These are phyloP conservation scores for Planococcus citri DNA, from an alignment of 1,140 invertebrate species.

Conservation along the genomic window DNA sequence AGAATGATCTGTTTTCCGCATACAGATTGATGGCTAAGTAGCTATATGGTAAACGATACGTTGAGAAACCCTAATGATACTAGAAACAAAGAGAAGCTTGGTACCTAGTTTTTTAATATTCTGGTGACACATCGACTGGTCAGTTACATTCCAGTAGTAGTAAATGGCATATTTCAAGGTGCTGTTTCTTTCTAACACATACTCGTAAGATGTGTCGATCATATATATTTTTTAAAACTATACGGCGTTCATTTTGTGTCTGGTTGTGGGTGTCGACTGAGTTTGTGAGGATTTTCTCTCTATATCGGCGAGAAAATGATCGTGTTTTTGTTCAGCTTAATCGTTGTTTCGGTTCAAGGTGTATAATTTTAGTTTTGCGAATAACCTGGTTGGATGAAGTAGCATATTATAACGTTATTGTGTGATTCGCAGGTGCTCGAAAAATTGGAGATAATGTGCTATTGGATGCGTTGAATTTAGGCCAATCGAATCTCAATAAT, in stretches of 20 bases:
- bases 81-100: not conserved
- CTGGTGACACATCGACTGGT: not conserved
- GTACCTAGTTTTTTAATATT: too few species aligned
- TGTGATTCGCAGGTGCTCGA: not conserved
- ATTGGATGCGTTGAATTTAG: not conserved
- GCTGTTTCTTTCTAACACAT: too few species aligned
- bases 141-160: not conserved
- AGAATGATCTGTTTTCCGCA: too few species aligned
- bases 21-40: too few species aligned
- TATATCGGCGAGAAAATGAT: too few species aligned
- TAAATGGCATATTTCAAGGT: not conserved
- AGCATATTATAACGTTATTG: not conserved
- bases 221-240: not conserved
- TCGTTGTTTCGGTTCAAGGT: not conserved
- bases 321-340: not conserved
- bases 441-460: not conserved
- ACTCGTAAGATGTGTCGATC: not conserved
- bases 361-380: not conserved
- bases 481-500: not conserved
- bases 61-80: not conserved
- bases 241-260: not conserved
- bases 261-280: not conserved
- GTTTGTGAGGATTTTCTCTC: too few species aligned
- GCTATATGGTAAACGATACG: too few species aligned
- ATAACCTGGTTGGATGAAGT: not conserved